Percentiles rank a stretch among this genome's conserved stretches.
phyloP scores from a whole-genome alignment of 2,797 vertebrate species.

The Leucoraja ocellata region DNA sequence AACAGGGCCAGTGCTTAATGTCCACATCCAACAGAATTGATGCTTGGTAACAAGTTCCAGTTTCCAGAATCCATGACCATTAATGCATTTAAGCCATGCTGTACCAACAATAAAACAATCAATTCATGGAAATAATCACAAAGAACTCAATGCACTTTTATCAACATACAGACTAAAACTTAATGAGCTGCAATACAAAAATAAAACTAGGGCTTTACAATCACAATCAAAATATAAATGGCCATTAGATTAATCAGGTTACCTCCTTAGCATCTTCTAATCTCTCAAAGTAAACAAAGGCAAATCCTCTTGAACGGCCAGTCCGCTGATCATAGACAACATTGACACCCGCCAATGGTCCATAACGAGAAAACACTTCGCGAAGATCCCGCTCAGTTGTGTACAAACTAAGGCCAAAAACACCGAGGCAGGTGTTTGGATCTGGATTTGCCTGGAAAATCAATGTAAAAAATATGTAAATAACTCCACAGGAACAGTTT shows the following conservation, averaged over 20 bases:
- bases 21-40: too few species aligned
- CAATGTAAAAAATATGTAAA: neutral
- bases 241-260: slow-evolving; percentile 42
- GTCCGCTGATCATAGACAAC: slow-evolving; percentile 89
- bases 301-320: slow-evolving; percentile 82
- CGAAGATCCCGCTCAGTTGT: slow-evolving; percentile 85
- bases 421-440: slow-evolving; percentile 82
- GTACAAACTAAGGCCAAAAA: slow-evolving; percentile 88
- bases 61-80: too few species aligned
- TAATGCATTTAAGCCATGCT: too few species aligned
- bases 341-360: slow-evolving; percentile 80
- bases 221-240: neutral
- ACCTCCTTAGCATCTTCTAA: slow-evolving; percentile 90
- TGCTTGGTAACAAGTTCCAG: too few species aligned
- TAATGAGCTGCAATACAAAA: neutral
- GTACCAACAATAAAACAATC: neutral
- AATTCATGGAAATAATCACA: neutral
- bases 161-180: neutral
- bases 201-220: neutral
- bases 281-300: slow-evolving; percentile 88
- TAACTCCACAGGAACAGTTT: neutral
- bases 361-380: slow-evolving; percentile 84
- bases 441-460: slow-evolving; percentile 77
- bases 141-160: neutral
- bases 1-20: too few species aligned